Percentiles rank a stretch among this genome's conserved stretches.
Conservation (phyloP, 2,888 invertebrate genomes). For the Thalpophila matura region DNA sequence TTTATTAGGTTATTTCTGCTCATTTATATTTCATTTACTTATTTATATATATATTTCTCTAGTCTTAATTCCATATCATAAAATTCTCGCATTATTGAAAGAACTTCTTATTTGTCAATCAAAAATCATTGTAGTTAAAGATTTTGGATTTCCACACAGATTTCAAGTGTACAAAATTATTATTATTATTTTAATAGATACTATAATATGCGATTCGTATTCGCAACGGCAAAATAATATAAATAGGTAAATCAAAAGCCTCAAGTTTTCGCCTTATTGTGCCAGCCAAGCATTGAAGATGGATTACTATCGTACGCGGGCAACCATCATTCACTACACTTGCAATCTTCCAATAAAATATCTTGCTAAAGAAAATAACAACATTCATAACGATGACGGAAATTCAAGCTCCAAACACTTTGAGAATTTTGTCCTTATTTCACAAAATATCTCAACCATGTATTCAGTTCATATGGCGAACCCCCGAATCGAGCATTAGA, state of each 20-base stretch:
- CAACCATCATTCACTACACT: neutral
- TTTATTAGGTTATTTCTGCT: no score
- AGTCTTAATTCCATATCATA: no score
- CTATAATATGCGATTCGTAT: no score
- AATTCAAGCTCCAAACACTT: conserved; percentile 28
- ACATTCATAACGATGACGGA: conserved; percentile 20
- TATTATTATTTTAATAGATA: no score
- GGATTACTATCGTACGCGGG: neutral
- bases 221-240: no score
- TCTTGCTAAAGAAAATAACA: conserved; percentile 15
- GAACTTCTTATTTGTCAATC: no score
- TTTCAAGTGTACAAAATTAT: no score
- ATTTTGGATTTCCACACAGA: no score
- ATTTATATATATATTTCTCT: no score
- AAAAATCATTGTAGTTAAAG: no score
- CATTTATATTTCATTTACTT: no score
- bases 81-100: no score
- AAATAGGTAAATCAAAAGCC: neutral
- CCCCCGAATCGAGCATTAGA: conserved; percentile 9
- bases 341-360: conserved; percentile 15
- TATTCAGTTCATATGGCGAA: conserved; percentile 34
- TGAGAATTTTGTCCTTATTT: conserved; percentile 33
- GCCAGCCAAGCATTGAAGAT: neutral
- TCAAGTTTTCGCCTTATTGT: neutral
- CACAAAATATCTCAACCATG: conserved; percentile 38